Evolutionary conservation across 2,113 vertebrate species (phyloP).

Genomic region (Procavia capensis): DNA sequence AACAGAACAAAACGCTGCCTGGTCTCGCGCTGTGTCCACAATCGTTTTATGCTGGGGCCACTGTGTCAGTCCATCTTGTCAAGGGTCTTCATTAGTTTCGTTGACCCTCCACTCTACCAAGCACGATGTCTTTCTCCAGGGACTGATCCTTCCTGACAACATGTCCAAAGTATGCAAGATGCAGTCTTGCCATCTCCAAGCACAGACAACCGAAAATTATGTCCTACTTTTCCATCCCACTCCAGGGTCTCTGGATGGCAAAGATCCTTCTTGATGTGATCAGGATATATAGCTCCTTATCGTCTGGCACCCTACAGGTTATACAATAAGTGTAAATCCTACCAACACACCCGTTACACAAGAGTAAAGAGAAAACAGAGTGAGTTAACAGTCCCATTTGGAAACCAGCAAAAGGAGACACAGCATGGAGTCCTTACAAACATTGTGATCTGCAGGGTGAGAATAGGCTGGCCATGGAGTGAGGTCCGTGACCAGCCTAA

Average conservation of each 20-base stretch:
- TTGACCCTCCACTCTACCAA: too few relatives aligned
- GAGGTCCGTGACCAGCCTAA: neutral
- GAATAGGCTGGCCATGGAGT: neutral
- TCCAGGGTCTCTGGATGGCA: neutral
- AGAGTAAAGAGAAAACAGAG: neutral
- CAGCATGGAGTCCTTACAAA: fast-evolving
- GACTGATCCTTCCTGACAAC: too few relatives aligned
- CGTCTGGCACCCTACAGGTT: neutral
- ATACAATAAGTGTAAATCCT: neutral
- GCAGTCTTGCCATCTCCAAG: too few relatives aligned
- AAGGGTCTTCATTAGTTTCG: too few relatives aligned
- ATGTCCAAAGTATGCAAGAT: too few relatives aligned
- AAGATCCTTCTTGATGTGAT: neutral
- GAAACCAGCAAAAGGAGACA: neutral
- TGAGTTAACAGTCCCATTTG: neutral
- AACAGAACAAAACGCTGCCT: too few relatives aligned
- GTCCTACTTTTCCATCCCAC: neutral
- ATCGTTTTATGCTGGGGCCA: too few relatives aligned
- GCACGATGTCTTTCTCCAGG: too few relatives aligned
- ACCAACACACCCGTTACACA: neutral
- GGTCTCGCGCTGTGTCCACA: too few relatives aligned
- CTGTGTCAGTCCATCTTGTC: too few relatives aligned
- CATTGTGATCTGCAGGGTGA: neutral
- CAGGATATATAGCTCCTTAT: neutral
- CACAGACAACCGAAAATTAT: neutral